Evolutionary conservation across 2,113 vertebrate species (phyloP), one percentile per base, ranked within the genome.

Genomic region (Plestiodon gilberti): DNA sequence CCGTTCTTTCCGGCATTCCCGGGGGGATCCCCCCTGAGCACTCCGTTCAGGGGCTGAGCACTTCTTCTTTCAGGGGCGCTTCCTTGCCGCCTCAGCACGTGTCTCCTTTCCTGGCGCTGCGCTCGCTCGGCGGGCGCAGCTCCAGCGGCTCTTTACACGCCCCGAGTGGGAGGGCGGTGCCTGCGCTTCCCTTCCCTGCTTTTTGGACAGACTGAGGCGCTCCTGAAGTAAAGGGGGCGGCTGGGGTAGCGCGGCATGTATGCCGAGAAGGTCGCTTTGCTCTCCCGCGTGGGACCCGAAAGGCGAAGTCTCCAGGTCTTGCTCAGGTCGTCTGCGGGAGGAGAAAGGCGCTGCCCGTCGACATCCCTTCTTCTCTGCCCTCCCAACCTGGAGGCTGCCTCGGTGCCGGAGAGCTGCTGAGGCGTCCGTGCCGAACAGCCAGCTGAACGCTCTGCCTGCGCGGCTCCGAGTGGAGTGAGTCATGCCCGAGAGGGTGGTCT

Each of bases 161-260:
- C 75, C 81, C 11, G 43, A 52, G 22, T 57, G 28, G 43, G 61
- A 71, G 82, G 87, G 87, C 87, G 87, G 87, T 3, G 87, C 87
- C 82, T 79, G 30, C 7, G 8, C 78, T 15, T 17, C 18, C 67
- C 65, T 38, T 62, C 77, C 23, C 30, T 25, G 5, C 52, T 52
- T 62, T 64, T 28, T 35, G 67, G 57, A 4, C 52, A 25, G 25
- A 14, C 43, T 10, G 78, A 74, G 70, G 69, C 23, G n/a, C 78
- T 65, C 74, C 33, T n/a, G 69, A 3, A 80, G 57, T 22, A 7
- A 35, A 77, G 40, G 62, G 73, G 52, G 64, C 83, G 76, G 61
- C 38, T 55, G 80, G 33, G 67, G 77, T 22, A 64, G 74, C 38
- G 2, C 20, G 22, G 71, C 14, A 4, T 2, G 43, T 57, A 9